phyloP scores from a whole-genome alignment of 2,113 vertebrate genomes.

The Columba livia region DNA sequence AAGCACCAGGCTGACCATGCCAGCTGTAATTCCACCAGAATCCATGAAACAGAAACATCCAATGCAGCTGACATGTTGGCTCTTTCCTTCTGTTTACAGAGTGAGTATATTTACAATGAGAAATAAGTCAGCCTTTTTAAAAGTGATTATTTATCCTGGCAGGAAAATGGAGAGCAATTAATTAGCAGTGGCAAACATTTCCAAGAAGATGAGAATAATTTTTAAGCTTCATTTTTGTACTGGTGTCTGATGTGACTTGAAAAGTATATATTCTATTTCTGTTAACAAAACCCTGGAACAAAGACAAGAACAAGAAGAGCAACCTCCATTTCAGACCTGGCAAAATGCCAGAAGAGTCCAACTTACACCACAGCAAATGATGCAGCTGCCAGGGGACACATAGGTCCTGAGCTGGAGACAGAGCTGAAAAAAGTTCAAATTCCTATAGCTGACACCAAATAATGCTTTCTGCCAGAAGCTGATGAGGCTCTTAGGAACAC shows the following conservation, averaged over 20 bases:
- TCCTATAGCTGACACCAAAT: background rate
- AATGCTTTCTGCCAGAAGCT: background rate
- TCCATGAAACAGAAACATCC: background rate
- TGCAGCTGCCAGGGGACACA: background rate
- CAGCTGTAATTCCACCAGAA: background rate
- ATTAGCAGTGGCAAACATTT: background rate
- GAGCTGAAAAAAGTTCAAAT: background rate
- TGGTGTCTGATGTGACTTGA: background rate
- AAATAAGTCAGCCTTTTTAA: background rate
- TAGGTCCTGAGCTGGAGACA: background rate
- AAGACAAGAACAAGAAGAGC: background rate
- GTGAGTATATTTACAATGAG: background rate
- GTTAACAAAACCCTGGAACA: background rate
- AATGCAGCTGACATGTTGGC: background rate
- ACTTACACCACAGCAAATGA: background rate
- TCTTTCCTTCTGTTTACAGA: background rate
- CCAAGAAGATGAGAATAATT: background rate
- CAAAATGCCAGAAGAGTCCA: background rate
- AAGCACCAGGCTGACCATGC: background rate
- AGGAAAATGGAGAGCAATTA: background rate
- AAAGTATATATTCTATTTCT: background rate
- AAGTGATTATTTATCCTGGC: background rate
- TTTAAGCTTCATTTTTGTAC: background rate
- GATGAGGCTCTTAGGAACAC: conserved; percentile 3
- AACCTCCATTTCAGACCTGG: background rate